phyloP scores from a whole-genome alignment of 2,113 vertebrate genomes.

The Odontesthes bonariensis region DNA sequence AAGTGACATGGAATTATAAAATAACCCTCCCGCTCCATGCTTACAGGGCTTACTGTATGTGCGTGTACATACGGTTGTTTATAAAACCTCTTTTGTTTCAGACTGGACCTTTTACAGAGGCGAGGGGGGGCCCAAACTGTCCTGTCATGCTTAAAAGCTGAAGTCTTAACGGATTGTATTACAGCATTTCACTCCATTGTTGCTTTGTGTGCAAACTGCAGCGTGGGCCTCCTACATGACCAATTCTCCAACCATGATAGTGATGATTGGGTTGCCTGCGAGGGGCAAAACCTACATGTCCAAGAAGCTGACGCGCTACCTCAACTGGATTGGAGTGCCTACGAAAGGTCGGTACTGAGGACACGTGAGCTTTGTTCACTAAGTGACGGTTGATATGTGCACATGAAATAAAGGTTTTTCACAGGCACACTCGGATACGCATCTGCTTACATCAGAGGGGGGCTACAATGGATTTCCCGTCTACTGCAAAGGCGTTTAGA shows the following conservation, averaged over 20 bases:
- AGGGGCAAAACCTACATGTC: slow-evolving; percentile 95
- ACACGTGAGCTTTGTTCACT: neutral
- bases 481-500: neutral
- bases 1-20: slow-evolving; percentile 36
- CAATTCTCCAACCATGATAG: slow-evolving; percentile 95
- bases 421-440: neutral
- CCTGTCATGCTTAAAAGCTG: neutral
- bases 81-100: neutral
- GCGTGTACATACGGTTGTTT: neutral
- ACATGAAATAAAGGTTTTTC: neutral
- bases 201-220: slow-evolving; percentile 61
- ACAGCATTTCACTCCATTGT: neutral
- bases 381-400: neutral
- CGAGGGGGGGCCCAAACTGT: neutral
- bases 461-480: neutral
- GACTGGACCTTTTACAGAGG: neutral
- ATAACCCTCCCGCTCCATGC: slow-evolving; percentile 6
- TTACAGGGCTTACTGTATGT: neutral
- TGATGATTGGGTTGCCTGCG: slow-evolving; percentile 96
- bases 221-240: slow-evolving; percentile 99
- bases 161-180: neutral
- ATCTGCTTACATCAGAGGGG: neutral
- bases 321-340: slow-evolving; percentile 98
- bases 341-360: slow-evolving; percentile 88
- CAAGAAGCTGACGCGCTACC: slow-evolving; percentile 98